Conservation (phyloP, 2,113 vertebrate genomes). For the Odocoileus virginianus region DNA sequence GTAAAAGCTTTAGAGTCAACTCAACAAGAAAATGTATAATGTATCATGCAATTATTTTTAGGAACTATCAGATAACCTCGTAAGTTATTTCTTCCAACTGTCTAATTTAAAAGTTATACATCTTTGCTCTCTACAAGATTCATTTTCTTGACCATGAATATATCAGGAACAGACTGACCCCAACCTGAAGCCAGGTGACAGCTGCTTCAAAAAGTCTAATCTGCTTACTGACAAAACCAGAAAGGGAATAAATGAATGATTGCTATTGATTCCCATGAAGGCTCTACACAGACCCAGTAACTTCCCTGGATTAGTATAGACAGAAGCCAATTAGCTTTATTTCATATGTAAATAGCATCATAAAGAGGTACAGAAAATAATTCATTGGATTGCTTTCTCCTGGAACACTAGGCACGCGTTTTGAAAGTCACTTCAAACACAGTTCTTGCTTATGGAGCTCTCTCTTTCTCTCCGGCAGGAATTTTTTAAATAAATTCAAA, state of each 20-base stretch:
- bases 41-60: constrained; percentile 39
- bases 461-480: constrained; percentile 62
- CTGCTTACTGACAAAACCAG: constrained; percentile 50
- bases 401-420: constrained; percentile 59
- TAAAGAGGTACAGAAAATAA: constrained; percentile 51
- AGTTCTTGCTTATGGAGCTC: constrained; percentile 58
- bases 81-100: background rate
- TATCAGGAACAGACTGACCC: constrained; percentile 74
- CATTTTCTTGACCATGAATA: constrained; percentile 22
- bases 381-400: constrained; percentile 39
- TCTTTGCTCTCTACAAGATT: constrained; percentile 51
- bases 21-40: constrained; percentile 27
- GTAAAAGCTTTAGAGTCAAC: constrained; percentile 20
- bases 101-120: background rate
- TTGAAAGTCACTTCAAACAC: constrained; percentile 71
- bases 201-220: constrained; percentile 73
- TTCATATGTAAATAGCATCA: constrained; percentile 76
- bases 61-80: background rate
- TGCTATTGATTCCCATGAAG: constrained; percentile 37
- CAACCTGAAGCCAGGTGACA: constrained; percentile 81
- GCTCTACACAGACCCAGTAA: constrained; percentile 18
- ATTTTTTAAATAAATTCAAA: constrained; percentile 71
- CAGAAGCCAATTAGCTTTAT: constrained; percentile 66
- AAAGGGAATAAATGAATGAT: constrained; percentile 49
- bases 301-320: constrained; percentile 46